A percentile compares a stretch with the other conserved stretches of the same genome.
These are phyloP conservation scores for Athene cunicularia DNA, from an alignment of 2,113 vertebrate genomes.

Conservation along the genomic window DNA sequence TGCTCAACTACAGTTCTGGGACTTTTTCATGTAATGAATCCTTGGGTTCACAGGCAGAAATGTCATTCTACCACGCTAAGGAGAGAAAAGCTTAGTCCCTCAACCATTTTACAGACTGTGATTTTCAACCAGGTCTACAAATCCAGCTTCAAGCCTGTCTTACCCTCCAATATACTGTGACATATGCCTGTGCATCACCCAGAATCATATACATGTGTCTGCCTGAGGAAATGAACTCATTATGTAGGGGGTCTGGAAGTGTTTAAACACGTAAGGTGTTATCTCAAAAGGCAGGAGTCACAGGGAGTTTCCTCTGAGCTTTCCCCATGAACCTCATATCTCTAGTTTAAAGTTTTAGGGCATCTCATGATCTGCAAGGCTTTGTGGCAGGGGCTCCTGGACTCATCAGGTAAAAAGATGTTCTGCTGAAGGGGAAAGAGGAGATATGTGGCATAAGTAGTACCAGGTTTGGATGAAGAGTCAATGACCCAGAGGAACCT, in stretches of 20 bases:
- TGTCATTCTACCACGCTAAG: not conserved
- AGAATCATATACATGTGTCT: not conserved
- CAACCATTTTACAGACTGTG: not conserved
- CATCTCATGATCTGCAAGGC: not conserved
- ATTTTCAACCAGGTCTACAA: not conserved
- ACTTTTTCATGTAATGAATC: not conserved
- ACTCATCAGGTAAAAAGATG: not conserved
- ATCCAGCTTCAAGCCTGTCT: not conserved
- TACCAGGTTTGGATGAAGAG: not conserved
- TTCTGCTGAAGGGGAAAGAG: not conserved
- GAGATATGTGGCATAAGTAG: not conserved
- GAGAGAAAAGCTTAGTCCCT: not conserved
- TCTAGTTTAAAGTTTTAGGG: not conserved
- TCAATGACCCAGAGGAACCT: not conserved
- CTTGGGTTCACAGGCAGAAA: not conserved
- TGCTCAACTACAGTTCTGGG: not conserved
- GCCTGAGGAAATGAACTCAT: not conserved
- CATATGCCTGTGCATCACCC: not conserved
- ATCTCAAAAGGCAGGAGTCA: not conserved
- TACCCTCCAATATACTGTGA: not conserved
- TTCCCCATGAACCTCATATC: not conserved
- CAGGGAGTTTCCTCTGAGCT: not conserved
- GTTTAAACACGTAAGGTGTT: not conserved
- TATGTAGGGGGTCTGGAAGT: not conserved
- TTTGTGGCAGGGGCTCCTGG: not conserved